These are phyloP conservation scores for Umimayanthus kanabou DNA, from an alignment of 92 coral and sea anemone species.

Conservation along the genomic window DNA sequence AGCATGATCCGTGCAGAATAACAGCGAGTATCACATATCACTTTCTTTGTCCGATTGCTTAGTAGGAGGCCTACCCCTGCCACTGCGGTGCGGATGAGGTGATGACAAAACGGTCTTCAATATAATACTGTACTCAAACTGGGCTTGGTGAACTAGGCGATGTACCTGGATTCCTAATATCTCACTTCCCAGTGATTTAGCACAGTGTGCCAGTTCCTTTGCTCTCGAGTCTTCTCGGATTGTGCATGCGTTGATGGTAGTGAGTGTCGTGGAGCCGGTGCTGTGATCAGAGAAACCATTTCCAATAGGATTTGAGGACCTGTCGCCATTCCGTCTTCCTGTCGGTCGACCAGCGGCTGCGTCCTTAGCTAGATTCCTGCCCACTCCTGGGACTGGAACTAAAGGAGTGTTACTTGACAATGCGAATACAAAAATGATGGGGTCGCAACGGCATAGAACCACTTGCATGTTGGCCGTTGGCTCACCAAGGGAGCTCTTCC, in stretches of 20 bases:
- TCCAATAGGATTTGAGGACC: slow-evolving; percentile 21
- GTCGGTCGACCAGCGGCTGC: too few species aligned
- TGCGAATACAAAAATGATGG: too few species aligned
- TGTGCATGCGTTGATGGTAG: not conserved
- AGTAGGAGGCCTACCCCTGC: slow-evolving; percentile 33
- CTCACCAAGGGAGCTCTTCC: slow-evolving; percentile 25
- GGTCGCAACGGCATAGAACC: too few species aligned
- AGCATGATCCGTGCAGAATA: too few species aligned
- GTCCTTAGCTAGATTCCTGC: too few species aligned
- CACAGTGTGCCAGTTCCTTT: too few species aligned
- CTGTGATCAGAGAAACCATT: slow-evolving; percentile 17
- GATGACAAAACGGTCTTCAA: slow-evolving; percentile 10
- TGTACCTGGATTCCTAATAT: too few species aligned
- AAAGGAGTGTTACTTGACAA: not conserved
- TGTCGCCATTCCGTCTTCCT: slow-evolving; percentile 7
- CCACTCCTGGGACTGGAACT: not conserved
- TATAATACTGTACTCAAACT: not conserved
- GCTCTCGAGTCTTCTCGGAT: too few species aligned
- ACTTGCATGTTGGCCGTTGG: too few species aligned
- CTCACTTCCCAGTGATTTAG: too few species aligned
- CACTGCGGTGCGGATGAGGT: slow-evolving; percentile 28
- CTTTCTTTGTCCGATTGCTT: not conserved
- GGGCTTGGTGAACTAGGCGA: not conserved
- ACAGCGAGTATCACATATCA: too few species aligned
- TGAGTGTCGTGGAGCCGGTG: not conserved